These are phyloP conservation scores for Lates japonicus DNA, from an alignment of 2,797 vertebrate genomes.

Conservation along the genomic window DNA sequence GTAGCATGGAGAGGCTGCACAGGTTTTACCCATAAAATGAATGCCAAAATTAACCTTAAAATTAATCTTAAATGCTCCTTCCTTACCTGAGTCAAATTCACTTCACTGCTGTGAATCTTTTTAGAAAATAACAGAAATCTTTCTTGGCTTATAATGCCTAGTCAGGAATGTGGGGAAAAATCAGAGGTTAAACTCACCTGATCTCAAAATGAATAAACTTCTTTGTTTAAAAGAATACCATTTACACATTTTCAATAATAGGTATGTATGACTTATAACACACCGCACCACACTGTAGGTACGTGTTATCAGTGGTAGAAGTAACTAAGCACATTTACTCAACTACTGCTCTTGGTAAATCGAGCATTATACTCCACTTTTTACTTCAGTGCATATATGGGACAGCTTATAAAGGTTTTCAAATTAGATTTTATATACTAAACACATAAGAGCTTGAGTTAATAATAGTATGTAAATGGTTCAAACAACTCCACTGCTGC, in stretches of 20 bases:
- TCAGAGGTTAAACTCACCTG: background rate
- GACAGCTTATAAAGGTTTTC: background rate
- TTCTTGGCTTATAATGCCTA: background rate
- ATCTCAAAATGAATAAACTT: background rate
- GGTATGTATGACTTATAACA: background rate
- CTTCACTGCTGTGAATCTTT: conserved; percentile 13
- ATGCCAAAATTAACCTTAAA: conserved; percentile 18
- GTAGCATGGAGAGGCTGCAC: conserved; percentile 54
- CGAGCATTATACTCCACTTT: background rate
- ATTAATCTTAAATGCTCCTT: conserved; percentile 11
- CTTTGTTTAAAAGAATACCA: background rate
- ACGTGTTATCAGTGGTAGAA: background rate
- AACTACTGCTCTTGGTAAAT: background rate
- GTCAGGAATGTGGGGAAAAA: background rate
- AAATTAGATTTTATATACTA: background rate
- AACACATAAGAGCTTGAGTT: background rate
- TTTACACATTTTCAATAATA: background rate
- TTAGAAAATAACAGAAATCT: background rate
- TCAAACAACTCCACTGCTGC: no score
- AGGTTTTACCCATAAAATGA: conserved; percentile 34
- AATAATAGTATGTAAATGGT: no score
- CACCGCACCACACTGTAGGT: background rate
- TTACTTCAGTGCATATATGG: background rate
- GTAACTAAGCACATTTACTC: background rate
- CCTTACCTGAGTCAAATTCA: conserved; percentile 14